Evolutionary conservation across 2,113 vertebrate genomes (phyloP), one percentile per base, ranked within the genome.

Genomic region (Taurulus bubalis): DNA sequence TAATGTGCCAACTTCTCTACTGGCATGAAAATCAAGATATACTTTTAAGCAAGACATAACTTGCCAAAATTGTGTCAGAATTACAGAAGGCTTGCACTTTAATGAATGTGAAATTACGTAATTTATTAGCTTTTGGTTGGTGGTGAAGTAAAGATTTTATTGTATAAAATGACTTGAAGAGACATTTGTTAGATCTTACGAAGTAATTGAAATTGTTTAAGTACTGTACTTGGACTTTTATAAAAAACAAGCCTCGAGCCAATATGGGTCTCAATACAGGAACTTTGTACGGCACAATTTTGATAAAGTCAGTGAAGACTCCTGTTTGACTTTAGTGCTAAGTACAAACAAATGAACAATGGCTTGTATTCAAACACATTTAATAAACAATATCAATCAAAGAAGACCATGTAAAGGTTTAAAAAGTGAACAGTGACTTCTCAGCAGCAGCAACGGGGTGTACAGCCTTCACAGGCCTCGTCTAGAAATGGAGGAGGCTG

Each of bases 121-220:
- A 95, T 94, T 95, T 96, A 95, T 96, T 94, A 87, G 90, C 40
- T 90, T 91, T 86, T 80, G 89, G 75, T 88, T 90, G 89, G 58
- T 90, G 84, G 87, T 87, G 56, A 92, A 95, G 94, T 94, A 95
- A 96, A 95, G 84, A 85, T 82, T 93, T 93, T 93, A 87, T 59
- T 87, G 63, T 81, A 86, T 82, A 11, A 66, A 20, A 65, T 28
- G 63, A 18, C 32, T 80, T 22, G 7, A 49, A 15, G 11, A 73
- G 10, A 28, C 3, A 4, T 71, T 56, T 68, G 20, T 10, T 34
- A 38, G 49, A 38, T 51, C 14, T 30, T 20, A 20, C 18, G 6
- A 65, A 28, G 34, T 51, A 11, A 64, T 4, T 36, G 12, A 9
- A 55, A 8, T 40, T 38, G n/a, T 18, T 63, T 28, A 40, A 6